These are phyloP conservation scores for Beris chalybata DNA, from an alignment of 2,888 invertebrate genomes.

Conservation along the genomic window DNA sequence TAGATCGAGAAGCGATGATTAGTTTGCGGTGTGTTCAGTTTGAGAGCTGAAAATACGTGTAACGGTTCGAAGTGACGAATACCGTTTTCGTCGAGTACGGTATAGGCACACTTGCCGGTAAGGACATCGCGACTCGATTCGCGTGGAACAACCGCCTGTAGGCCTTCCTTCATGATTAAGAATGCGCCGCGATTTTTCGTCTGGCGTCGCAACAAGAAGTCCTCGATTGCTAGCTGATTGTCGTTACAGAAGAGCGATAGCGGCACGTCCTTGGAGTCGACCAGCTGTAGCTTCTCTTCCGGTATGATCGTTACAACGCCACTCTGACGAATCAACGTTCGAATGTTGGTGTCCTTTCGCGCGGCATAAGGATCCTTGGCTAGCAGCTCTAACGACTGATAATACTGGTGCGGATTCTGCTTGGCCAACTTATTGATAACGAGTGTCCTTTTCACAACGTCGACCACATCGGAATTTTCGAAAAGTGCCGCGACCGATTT, in stretches of 20 bases:
- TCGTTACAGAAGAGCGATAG: slow-evolving; percentile 66
- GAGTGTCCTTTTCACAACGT: slow-evolving; percentile 69
- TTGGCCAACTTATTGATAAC: slow-evolving; percentile 74
- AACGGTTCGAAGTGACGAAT: slow-evolving; percentile 75
- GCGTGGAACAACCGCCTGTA: slow-evolving; percentile 75
- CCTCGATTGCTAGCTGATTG: slow-evolving; percentile 76
- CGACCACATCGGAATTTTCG: slow-evolving; percentile 63
- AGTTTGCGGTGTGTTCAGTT: slow-evolving; percentile 63
- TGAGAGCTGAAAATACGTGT: slow-evolving; percentile 72
- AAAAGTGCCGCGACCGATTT: slow-evolving; percentile 62
- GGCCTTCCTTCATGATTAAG: slow-evolving; percentile 71
- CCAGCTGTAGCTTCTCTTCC: slow-evolving; percentile 61
- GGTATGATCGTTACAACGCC: slow-evolving; percentile 70
- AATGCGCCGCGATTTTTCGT: slow-evolving; percentile 61
- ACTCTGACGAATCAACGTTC: slow-evolving; percentile 73
- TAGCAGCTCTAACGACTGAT: slow-evolving; percentile 63
- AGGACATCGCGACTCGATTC: slow-evolving; percentile 74
- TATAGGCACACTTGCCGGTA: slow-evolving; percentile 74
- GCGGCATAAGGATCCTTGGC: slow-evolving; percentile 69
- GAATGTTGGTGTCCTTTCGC: slow-evolving; percentile 68
- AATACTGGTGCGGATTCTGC: slow-evolving; percentile 63
- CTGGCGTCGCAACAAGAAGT: slow-evolving; percentile 65
- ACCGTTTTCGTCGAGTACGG: slow-evolving; percentile 75
- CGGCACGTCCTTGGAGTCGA: slow-evolving; percentile 73
- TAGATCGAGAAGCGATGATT: slow-evolving; percentile 70